phyloP scores from a whole-genome alignment of 1,140 invertebrate genomes.

The Zaprionus lachaisei region DNA sequence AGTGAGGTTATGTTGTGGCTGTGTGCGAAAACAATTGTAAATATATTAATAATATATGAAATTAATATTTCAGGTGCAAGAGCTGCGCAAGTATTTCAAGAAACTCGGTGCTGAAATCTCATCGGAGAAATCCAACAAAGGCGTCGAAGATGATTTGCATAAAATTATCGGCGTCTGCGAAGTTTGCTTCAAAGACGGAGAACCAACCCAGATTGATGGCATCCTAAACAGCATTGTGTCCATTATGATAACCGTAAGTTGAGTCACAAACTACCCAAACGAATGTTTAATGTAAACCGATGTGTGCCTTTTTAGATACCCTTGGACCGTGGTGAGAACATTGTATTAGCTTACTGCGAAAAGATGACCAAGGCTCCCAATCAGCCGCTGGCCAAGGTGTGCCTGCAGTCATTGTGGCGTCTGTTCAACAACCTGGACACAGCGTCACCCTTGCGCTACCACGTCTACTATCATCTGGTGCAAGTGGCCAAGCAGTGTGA shows the following conservation, averaged over 20 bases:
- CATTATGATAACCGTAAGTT: slow-evolving; percentile 93
- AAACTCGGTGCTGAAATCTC: slow-evolving; percentile 96
- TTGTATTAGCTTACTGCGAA: slow-evolving; percentile 96
- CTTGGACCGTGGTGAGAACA: slow-evolving; percentile 92
- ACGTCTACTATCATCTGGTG: slow-evolving; percentile 96
- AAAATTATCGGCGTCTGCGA: slow-evolving; percentile 98
- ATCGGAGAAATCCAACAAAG: slow-evolving; percentile 94
- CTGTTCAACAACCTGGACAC: slow-evolving; percentile 96
- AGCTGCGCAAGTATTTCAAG: slow-evolving; percentile 95
- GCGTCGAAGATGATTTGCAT: slow-evolving; percentile 96
- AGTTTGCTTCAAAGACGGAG: slow-evolving; percentile 94
- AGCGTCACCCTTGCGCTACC: slow-evolving; percentile 93
- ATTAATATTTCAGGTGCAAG: slow-evolving; percentile 89
- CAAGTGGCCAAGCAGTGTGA: slow-evolving; percentile 95
- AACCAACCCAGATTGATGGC: slow-evolving; percentile 92
- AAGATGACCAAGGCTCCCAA: slow-evolving; percentile 96
- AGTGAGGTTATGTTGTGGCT: slow-evolving; percentile 84
- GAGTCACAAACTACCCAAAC: background rate
- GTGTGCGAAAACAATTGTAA: slow-evolving; percentile 47
- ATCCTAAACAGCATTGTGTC: slow-evolving; percentile 96
- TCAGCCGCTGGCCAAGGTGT: slow-evolving; percentile 91
- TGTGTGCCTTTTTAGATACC: slow-evolving; percentile 87
- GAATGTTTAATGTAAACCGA: background rate
- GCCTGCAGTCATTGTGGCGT: slow-evolving; percentile 94
- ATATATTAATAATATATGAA: slow-evolving; percentile 44